Evolutionary conservation across 2,113 vertebrate genomes (phyloP), one percentile per base, ranked within the genome.

Genomic region (Cyanoderma ruficeps): DNA sequence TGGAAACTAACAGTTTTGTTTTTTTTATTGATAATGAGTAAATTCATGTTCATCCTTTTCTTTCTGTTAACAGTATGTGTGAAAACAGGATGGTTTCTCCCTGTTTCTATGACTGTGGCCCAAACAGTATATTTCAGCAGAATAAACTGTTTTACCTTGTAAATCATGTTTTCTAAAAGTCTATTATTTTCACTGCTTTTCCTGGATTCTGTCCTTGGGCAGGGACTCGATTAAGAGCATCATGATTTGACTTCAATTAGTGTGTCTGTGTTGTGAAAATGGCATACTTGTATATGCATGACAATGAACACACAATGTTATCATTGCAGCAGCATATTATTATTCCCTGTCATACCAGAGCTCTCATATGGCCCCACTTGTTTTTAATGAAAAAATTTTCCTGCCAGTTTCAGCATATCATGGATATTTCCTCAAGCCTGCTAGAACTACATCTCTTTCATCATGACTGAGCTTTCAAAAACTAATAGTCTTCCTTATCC

Each of bases 321-420:
- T 14, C 42, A 25, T 18, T 65, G 28, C 37, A 49, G 10, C 14
- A 63, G 35, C 4, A 3, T 47, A 25, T 56, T 39, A 33, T 74
- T 79, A 23, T 15, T 80, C 46, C n/a, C 7, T 71, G 19, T 47
- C 57, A 61, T 19, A 42, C 13, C 9, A 31, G n/a, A 72, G 10
- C 0, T 10, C 18, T 35, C 0, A 14, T 35, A 24, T 24, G 18
- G 6, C 11, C 24, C 24, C 14, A 46, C 4, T 11, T 35, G 25
- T 46, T 60, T 65, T 41, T 46, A 87, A 60, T 10, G 28, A 37
- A 67, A 41, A 46, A 19, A 16, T 1, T 16, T 63, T 72, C 10
- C 18, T 78, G 11, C 13, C 5, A 2, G 30, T 69, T 88, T 69
- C 39, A 68, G 7, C 37, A 25, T 68, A 35, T 72, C 72, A 49